phyloP scores from a whole-genome alignment of 2,888 invertebrate species.

The Endomychus coccineus region DNA sequence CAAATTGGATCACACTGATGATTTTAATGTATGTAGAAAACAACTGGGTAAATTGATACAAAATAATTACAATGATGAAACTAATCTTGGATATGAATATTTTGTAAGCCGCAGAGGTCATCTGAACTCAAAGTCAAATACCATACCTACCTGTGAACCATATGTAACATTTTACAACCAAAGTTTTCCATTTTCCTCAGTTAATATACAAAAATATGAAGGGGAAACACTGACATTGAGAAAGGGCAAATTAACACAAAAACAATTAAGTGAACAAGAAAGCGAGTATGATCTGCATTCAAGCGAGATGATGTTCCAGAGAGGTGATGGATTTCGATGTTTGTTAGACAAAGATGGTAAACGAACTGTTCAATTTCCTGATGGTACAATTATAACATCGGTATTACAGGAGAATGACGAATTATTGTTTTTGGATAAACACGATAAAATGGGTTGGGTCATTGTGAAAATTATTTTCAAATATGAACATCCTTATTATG shows the following conservation, averaged over 20 bases:
- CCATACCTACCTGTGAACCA: conserved; percentile 1
- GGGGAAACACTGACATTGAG: conserved; percentile 18
- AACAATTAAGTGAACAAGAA: not conserved
- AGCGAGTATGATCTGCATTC: conserved; percentile 25
- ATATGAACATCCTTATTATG: conserved; percentile 12
- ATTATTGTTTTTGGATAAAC: conserved; percentile 1
- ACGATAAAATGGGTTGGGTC: conserved; percentile 13
- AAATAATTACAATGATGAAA: no score
- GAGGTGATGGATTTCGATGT: conserved; percentile 29
- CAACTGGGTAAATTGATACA: no score
- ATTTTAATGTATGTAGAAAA: no score
- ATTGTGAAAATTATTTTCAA: conserved; percentile 2
- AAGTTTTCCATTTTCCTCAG: conserved; percentile 6
- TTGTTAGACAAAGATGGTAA: conserved; percentile 22
- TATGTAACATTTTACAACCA: no score
- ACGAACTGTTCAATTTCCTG: conserved; percentile 5
- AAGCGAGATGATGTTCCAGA: conserved; percentile 26
- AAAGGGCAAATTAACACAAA: conserved; percentile 6
- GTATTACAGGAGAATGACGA: not conserved
- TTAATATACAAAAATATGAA: conserved; percentile 12
- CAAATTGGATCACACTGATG: no score
- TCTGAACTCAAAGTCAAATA: conserved; percentile 3
- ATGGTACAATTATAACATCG: conserved; percentile 8
- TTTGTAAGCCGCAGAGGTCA: conserved; percentile 7
- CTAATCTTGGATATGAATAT: conserved; percentile 4